Evolutionary conservation across 2,888 invertebrate genomes (phyloP).

Genomic region (Leptinotarsa tumamoca): DNA sequence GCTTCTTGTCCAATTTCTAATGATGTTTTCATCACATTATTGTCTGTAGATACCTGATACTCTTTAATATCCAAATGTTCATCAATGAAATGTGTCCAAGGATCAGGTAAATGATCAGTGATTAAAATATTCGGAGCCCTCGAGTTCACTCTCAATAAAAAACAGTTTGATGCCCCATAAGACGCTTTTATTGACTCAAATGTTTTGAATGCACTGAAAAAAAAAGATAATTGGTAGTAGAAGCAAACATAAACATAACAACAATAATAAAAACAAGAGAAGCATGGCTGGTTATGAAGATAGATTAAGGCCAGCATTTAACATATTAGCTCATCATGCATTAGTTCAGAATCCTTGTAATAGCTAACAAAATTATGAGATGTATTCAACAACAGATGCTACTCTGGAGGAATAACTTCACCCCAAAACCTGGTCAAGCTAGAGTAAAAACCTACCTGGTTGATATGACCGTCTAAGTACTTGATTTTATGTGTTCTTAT

Average conservation of each 20-base stretch:
- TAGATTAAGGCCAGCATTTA: no score
- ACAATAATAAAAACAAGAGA: conserved; percentile 11
- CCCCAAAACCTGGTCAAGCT: no score
- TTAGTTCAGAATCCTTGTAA: no score
- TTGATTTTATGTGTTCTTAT: no score
- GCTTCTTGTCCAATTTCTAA: conserved; percentile 70
- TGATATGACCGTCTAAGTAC: no score
- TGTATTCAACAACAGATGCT: no score
- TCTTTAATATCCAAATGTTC: conserved; percentile 64
- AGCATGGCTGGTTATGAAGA: no score
- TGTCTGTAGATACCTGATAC: conserved; percentile 54
- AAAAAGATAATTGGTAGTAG: background rate
- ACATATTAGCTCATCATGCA: no score
- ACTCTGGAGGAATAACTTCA: no score
- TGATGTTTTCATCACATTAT: conserved; percentile 53
- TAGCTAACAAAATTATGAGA: no score
- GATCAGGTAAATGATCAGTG: conserved; percentile 78
- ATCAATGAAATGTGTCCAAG: conserved; percentile 85
- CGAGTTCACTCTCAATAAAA: conserved; percentile 91
- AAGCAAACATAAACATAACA: background rate
- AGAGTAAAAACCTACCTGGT: no score
- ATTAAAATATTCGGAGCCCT: conserved; percentile 70
- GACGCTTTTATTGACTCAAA: conserved; percentile 88
- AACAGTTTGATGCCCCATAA: conserved; percentile 89
- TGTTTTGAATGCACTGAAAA: conserved; percentile 80